Percentiles rank a stretch among this genome's conserved stretches.
phyloP scores from a whole-genome alignment of 2,888 invertebrate species.

The Metallyticus violacea region DNA sequence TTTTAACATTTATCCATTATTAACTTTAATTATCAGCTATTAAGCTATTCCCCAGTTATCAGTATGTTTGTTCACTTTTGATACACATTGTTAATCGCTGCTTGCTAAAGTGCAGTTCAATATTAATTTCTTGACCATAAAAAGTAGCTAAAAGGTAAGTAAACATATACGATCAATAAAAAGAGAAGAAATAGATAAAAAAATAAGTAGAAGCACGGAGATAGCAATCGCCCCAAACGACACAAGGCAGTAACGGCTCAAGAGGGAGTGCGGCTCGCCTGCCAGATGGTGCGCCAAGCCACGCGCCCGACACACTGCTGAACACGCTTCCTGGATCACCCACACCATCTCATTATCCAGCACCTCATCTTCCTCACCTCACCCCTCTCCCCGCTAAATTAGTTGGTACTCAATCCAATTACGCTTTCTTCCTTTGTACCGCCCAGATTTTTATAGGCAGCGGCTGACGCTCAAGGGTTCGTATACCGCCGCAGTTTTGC shows the following conservation, averaged over 20 bases:
- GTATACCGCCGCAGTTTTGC: not conserved
- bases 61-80: too few relatives aligned
- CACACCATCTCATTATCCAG: not conserved
- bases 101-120: too few relatives aligned
- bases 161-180: too few relatives aligned
- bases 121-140: too few relatives aligned
- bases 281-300: not conserved
- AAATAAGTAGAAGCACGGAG: not conserved
- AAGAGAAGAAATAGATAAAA: too few relatives aligned
- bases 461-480: not conserved
- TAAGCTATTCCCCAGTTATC: too few relatives aligned
- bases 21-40: too few relatives aligned
- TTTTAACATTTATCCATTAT: too few relatives aligned
- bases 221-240: not conserved
- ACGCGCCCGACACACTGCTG: not conserved
- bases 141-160: not conserved
- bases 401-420: not conserved
- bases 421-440: not conserved
- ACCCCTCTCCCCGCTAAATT: not conserved
- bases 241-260: not conserved
- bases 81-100: too few relatives aligned
- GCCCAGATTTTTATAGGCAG: not conserved
- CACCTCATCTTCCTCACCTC: constrained; percentile 2
- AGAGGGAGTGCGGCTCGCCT: not conserved
- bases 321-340: not conserved